Conservation (phyloP, 2,888 invertebrate species). For the Drosophila hamatofila region DNA sequence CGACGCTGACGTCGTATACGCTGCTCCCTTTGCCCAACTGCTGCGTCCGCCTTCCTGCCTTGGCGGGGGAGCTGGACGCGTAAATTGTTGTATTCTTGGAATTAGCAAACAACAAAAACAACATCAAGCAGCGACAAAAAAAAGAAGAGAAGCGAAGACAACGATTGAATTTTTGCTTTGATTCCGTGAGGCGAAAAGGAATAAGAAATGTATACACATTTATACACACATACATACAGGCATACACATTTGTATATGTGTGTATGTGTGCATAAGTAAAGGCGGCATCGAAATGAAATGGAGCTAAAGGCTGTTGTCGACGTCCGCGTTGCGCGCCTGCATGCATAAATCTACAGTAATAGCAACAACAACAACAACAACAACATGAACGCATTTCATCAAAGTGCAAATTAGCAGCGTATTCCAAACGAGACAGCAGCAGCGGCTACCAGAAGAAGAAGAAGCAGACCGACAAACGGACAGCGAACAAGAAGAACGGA, state of each 20-base stretch:
- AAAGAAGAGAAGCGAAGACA: conserved; percentile 24
- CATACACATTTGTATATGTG: background rate
- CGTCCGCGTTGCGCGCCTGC: conserved; percentile 50
- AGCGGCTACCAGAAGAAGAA: conserved; percentile 28
- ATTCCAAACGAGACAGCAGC: conserved; percentile 65
- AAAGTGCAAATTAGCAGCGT: conserved; percentile 81
- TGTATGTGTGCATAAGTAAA: conserved; percentile 16
- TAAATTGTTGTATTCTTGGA: conserved; percentile 80
- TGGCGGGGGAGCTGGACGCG: conserved; percentile 73
- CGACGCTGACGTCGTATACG: conserved; percentile 1
- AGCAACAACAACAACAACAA: conserved; percentile 47
- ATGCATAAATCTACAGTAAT: conserved; percentile 80
- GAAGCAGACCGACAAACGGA: conserved; percentile 13
- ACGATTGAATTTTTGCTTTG: conserved; percentile 50
- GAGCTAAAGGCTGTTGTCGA: conserved; percentile 60
- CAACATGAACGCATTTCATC: conserved; percentile 74
- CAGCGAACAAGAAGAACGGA: conserved; percentile 29
- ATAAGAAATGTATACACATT: conserved; percentile 17
- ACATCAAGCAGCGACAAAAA: conserved; percentile 21
- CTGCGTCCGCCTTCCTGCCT: conserved; percentile 39
- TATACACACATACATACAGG: background rate
- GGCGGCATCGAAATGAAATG: conserved; percentile 72
- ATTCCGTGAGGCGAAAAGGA: conserved; percentile 35
- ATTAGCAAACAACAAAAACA: conserved; percentile 69
- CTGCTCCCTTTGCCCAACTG: conserved; percentile 14